A percentile compares a stretch with the other conserved stretches of the same genome.
Conservation (phyloP, 2,797 vertebrate species). For the Sphenodon punctatus region DNA sequence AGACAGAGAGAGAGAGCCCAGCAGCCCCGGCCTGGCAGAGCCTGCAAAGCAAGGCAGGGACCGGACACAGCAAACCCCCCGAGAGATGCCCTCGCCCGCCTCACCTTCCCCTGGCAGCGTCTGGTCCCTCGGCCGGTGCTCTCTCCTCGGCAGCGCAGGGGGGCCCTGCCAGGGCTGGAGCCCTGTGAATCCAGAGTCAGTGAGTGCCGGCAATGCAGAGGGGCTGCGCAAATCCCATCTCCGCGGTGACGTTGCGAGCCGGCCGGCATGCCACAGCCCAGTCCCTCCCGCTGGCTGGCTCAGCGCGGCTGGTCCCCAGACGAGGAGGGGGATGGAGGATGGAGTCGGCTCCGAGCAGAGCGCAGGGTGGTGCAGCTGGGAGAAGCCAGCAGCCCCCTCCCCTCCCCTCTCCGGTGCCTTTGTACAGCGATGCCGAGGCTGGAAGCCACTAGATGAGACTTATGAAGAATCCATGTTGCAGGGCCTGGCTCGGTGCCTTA, state of each 20-base stretch:
- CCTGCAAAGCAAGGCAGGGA: neutral
- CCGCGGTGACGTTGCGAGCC: slow-evolving; percentile 73
- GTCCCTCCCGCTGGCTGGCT: slow-evolving; percentile 21
- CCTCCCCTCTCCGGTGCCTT: no score
- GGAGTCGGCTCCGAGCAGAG: neutral
- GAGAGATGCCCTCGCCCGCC: no score
- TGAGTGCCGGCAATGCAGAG: slow-evolving; percentile 76
- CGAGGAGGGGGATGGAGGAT: slow-evolving; percentile 33
- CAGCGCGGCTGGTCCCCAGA: slow-evolving; percentile 47
- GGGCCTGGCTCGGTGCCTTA: no score
- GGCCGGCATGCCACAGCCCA: slow-evolving; percentile 62
- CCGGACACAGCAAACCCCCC: neutral
- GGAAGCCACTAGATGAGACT: no score
- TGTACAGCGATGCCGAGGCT: no score
- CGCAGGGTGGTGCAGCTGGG: neutral
- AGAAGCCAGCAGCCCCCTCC: neutral
- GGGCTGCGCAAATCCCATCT: slow-evolving; percentile 76
- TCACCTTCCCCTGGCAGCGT: slow-evolving; percentile 66
- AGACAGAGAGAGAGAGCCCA: neutral
- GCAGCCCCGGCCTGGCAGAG: neutral
- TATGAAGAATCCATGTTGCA: no score
- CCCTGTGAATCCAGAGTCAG: no score
- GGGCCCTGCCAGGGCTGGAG: no score
- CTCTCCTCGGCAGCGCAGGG: slow-evolving; percentile 6
- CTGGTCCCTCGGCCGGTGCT: neutral